These are phyloP conservation scores for Sinotaia quadrata DNA, from an alignment of 2,888 invertebrate species.

Conservation along the genomic window DNA sequence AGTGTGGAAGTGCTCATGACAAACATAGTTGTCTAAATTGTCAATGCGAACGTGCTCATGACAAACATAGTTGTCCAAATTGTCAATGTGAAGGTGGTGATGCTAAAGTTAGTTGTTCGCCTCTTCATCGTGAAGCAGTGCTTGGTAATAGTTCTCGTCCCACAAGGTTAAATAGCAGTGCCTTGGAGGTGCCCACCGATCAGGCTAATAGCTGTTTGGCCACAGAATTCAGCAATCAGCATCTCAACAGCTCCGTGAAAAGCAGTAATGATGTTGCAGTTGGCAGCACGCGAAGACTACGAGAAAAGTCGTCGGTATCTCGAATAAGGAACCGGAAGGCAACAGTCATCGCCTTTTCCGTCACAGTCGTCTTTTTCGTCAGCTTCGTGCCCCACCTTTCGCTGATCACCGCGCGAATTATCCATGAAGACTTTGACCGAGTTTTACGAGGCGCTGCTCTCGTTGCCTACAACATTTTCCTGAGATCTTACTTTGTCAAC, in stretches of 20 bases:
- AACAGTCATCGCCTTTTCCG: constrained; percentile 47
- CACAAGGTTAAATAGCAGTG: too few relatives aligned
- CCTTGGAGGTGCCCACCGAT: neutral
- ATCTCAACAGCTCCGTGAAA: neutral
- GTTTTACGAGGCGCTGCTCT: constrained; percentile 30
- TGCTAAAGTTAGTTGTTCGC: too few relatives aligned
- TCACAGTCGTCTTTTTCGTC: constrained; percentile 52
- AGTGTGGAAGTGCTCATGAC: too few relatives aligned
- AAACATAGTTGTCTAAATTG: too few relatives aligned
- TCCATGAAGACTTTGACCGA: constrained; percentile 40
- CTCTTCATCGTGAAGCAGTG: too few relatives aligned
- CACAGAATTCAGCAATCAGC: neutral
- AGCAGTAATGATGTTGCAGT: neutral
- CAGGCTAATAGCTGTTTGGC: neutral
- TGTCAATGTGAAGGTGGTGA: too few relatives aligned
- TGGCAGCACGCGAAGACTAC: neutral
- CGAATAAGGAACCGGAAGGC: constrained; percentile 19
- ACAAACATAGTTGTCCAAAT: too few relatives aligned
- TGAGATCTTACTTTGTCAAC: constrained; percentile 57
- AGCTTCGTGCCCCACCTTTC: constrained; percentile 55
- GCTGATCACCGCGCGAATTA: constrained; percentile 43
- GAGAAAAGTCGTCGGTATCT: neutral
- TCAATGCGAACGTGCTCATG: too few relatives aligned
- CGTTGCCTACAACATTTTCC: constrained; percentile 48
- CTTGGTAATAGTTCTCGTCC: too few relatives aligned